phyloP scores from a whole-genome alignment of 2,113 vertebrate species.

The Prunella fulvescens region DNA sequence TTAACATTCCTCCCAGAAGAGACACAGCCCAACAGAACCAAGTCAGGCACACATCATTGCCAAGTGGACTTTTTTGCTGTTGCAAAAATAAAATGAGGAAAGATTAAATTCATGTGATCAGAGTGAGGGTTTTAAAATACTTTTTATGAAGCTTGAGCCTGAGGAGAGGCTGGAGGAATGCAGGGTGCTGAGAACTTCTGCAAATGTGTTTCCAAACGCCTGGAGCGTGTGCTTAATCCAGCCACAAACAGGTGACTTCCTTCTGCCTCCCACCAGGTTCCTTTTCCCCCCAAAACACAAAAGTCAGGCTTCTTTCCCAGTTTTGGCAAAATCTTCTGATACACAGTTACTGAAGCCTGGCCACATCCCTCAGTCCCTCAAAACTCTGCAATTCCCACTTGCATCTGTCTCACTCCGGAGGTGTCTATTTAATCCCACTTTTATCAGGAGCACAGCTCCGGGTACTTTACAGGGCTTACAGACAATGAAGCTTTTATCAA shows the following conservation, averaged over 20 bases:
- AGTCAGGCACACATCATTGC: not conserved
- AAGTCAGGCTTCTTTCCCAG: not conserved
- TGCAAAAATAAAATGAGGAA: not conserved
- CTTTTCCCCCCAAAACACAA: not conserved
- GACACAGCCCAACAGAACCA: not conserved
- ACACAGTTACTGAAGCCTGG: not conserved
- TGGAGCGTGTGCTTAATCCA: not conserved
- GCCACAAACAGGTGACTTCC: not conserved
- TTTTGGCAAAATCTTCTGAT: not conserved
- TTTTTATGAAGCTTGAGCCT: not conserved
- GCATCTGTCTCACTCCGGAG: not conserved
- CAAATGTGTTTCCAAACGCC: not conserved
- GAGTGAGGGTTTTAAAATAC: not conserved
- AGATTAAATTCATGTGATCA: not conserved
- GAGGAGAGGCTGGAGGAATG: slow-evolving; percentile 12
- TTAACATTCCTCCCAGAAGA: not conserved
- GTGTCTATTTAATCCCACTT: slow-evolving; percentile 31
- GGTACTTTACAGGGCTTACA: not conserved
- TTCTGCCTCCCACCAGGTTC: not conserved
- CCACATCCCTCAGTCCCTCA: not conserved
- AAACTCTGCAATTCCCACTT: not conserved
- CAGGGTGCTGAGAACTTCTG: not conserved
- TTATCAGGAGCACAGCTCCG: not conserved
- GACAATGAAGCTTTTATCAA: slow-evolving; percentile 38
- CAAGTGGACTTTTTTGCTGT: not conserved